Base-by-base conservation (phyloP, 2,797 vertebrate genomes). In the Falco naumanni region DNA sequence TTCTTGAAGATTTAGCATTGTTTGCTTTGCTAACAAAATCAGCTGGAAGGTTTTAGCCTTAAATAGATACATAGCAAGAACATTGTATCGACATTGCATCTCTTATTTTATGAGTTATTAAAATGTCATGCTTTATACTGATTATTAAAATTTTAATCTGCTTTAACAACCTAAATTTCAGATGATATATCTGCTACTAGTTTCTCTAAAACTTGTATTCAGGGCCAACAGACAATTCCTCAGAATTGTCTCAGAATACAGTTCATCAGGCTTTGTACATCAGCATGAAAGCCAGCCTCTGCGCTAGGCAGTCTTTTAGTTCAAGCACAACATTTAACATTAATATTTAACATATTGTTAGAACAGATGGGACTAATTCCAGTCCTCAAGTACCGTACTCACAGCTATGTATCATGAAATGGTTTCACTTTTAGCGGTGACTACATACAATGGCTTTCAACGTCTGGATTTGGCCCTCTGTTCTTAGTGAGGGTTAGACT, bases 281-380 rank as follows among this genome's bases (percentile, higher is more conserved):
- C 8, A 37, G 80, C 48, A 57, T n/a, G 43, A 92, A 90, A 69
- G 57, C 48, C 66, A 76, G 14, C 11, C 20, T 61, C 65, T 83
- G 63, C 24, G 84, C 51, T 33, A 77, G 64, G 80, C 5, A 61
- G 47, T 60, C 25, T 90, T 95, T 84, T 34, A 91, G 48, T 70
- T 92, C 41, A 90, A 94, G 69, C 22, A 66, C 41, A 56, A 53
- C 16, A 48, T 34, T 82, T 61, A 56, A 69, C 50, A 29, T 72
- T 93, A 75, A 69, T 72, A 89, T 90, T 87, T 82, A 89, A 84
- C 74, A 88, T 79, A 74, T 41, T 84, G 56, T 75, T 91, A 74
- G 83, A 95, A 91, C 72, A 94, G 85, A 95, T 64, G 83, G 77
- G 34, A 60, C 48, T 80, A 74, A 95, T 87, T 84, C n/a, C 60